A percentile compares a stretch with the other conserved stretches of the same genome.
These are phyloP conservation scores for Drusus annulatus DNA, from an alignment of 1,140 invertebrate genomes.

Conservation along the genomic window DNA sequence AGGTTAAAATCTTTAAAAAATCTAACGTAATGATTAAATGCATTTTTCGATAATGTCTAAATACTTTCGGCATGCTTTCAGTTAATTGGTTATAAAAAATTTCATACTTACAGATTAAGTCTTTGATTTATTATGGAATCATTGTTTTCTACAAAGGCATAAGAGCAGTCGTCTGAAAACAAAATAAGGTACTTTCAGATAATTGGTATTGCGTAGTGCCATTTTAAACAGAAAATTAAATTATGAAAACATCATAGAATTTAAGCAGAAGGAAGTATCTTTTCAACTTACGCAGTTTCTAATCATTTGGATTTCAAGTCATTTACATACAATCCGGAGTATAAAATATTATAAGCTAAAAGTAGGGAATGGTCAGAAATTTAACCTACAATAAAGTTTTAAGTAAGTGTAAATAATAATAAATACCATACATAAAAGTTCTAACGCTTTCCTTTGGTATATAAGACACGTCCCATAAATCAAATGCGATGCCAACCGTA, in stretches of 20 bases:
- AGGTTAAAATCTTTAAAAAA: too few species aligned
- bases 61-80: too few species aligned
- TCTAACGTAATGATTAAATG: too few species aligned
- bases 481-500: conserved; percentile 37
- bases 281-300: too few species aligned
- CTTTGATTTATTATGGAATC: neutral
- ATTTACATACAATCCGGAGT: too few species aligned
- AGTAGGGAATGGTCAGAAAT: neutral
- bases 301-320: too few species aligned
- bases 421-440: conserved; percentile 30
- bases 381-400: too few species aligned
- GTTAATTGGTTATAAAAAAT: neutral
- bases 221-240: too few species aligned
- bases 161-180: conserved; percentile 11
- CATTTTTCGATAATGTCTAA: too few species aligned
- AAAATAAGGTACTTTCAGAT: neutral
- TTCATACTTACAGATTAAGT: conserved; percentile 5
- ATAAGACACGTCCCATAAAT: conserved; percentile 44
- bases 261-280: too few species aligned
- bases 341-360: neutral
- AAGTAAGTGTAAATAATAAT: neutral
- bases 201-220: too few species aligned
- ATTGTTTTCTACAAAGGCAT: neutral
- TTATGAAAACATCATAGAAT: too few species aligned
- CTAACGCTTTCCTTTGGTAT: conserved; percentile 23